Evolutionary conservation across 1,140 invertebrate genomes (phyloP).

Genomic region (Panagrolaimus sp.): DNA sequence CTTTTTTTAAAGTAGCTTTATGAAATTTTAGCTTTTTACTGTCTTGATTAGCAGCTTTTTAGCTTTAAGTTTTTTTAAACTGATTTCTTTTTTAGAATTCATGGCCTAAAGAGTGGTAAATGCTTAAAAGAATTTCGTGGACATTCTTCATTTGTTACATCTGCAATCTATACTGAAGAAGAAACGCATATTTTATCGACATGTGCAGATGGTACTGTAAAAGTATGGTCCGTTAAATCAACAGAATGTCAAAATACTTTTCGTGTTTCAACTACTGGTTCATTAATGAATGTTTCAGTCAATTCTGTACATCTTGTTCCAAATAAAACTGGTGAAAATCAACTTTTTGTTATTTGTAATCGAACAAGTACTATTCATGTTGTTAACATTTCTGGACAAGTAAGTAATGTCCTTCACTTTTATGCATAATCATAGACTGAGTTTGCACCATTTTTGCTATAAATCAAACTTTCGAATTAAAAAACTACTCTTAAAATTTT

Average conservation of each 20-base stretch:
- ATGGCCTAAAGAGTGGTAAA: constrained; percentile 96
- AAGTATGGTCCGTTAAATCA: constrained; percentile 92
- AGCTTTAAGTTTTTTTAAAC: no score
- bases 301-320: constrained; percentile 83
- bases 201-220: constrained; percentile 92
- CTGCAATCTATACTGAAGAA: constrained; percentile 85
- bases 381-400: constrained; percentile 94
- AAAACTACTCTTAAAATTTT: no score
- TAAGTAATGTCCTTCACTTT: no score
- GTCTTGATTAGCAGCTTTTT: no score
- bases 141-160: constrained; percentile 93
- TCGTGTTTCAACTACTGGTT: constrained; percentile 64
- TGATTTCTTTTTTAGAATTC: constrained; percentile 67
- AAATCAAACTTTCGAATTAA: no score
- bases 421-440: no score
- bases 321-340: constrained; percentile 66
- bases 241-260: constrained; percentile 90
- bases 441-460: no score
- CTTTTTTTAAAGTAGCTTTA: no score
- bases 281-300: constrained; percentile 72
- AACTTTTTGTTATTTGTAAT: constrained; percentile 98
- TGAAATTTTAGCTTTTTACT: no score
- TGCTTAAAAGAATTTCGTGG: constrained; percentile 93
- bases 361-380: constrained; percentile 91
- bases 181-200: constrained; percentile 69